Evolutionary conservation across 2,797 vertebrate species (phyloP).

Genomic region (Echiichthys vipera): DNA sequence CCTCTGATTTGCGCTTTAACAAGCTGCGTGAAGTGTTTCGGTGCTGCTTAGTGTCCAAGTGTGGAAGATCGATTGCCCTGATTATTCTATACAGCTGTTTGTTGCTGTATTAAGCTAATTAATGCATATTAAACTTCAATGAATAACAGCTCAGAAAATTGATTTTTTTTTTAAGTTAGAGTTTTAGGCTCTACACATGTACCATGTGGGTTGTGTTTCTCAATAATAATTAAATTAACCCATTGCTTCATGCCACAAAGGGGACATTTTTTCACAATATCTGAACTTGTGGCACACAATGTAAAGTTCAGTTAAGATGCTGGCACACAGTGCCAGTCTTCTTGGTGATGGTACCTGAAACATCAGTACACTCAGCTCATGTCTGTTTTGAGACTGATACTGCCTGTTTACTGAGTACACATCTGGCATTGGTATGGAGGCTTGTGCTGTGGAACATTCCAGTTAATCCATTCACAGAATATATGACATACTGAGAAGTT

Average conservation of each 20-base stretch:
- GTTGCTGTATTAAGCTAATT: neutral
- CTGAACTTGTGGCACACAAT: neutral
- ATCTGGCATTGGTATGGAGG: conserved; percentile 52
- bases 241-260: neutral
- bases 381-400: conserved; percentile 51
- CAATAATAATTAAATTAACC: neutral
- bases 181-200: no score
- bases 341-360: conserved; percentile 8
- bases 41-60: neutral
- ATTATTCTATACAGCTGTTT: neutral
- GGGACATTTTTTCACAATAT: neutral
- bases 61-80: neutral
- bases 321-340: neutral
- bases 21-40: neutral
- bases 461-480: conserved; percentile 77
- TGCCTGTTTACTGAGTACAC: conserved; percentile 79
- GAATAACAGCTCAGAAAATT: neutral
- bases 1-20: neutral
- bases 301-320: neutral
- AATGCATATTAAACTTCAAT: neutral
- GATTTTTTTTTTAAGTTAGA: neutral
- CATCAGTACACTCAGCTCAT: conserved; percentile 5
- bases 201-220: neutral
- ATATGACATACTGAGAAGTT: conserved; percentile 61
- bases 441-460: conserved; percentile 64